Evolutionary conservation across 2,888 invertebrate species (phyloP).

Genomic region (Auanema freiburgensis): DNA sequence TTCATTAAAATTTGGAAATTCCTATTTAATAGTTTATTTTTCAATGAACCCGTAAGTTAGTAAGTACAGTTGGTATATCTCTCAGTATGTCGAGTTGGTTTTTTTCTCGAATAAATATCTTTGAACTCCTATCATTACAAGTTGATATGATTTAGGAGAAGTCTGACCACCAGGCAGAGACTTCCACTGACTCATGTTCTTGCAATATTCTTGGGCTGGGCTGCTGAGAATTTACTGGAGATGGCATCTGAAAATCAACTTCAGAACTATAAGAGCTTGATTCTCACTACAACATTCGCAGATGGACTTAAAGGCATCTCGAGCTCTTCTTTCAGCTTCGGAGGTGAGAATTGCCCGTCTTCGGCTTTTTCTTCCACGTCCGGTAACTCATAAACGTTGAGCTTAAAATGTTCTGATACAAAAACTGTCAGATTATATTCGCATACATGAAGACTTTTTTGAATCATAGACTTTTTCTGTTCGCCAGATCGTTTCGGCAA

Average conservation of each 20-base stretch:
- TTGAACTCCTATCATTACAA: too few relatives aligned
- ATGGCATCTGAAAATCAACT: neutral
- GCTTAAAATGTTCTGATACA: constrained; percentile 29
- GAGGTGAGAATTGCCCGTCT: constrained; percentile 46
- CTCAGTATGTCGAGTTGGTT: too few relatives aligned
- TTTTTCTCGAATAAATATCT: too few relatives aligned
- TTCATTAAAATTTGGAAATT: too few relatives aligned
- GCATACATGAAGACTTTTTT: constrained; percentile 47
- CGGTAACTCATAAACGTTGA: constrained; percentile 57
- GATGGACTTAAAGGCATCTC: constrained; percentile 1
- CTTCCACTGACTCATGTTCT: neutral
- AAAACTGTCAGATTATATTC: neutral
- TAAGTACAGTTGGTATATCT: too few relatives aligned
- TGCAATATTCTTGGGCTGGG: neutral
- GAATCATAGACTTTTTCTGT: constrained; percentile 27
- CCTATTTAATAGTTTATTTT: too few relatives aligned
- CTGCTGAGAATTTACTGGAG: neutral
- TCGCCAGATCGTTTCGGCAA: constrained; percentile 38
- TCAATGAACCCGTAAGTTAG: too few relatives aligned
- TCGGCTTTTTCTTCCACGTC: constrained; percentile 57
- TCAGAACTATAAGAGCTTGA: neutral
- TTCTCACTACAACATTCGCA: neutral
- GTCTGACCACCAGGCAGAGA: neutral
- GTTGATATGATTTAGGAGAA: too few relatives aligned
- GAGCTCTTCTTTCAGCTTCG: constrained; percentile 14